Conservation (phyloP, 2,888 invertebrate genomes). For the Tiliacea citrago region DNA sequence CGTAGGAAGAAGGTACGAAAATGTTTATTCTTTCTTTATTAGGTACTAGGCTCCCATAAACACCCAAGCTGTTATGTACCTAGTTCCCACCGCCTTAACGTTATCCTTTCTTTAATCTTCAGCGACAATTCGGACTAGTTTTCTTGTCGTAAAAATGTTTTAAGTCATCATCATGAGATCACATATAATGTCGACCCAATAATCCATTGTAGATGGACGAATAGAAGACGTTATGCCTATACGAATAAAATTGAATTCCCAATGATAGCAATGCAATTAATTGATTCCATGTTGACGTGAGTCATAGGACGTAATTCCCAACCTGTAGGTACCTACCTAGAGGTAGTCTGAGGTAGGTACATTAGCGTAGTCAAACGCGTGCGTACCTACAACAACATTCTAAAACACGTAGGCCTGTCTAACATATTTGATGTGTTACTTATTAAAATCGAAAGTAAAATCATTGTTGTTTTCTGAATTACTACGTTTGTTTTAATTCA, state of each 20-base stretch:
- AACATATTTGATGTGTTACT: not conserved
- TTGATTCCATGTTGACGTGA: constrained; percentile 32
- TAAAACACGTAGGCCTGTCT: not conserved
- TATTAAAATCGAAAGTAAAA: not conserved
- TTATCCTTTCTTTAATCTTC: not conserved
- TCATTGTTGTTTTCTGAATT: too few species aligned
- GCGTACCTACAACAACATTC: not conserved
- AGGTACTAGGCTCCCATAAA: constrained; percentile 15
- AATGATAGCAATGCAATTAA: constrained; percentile 6
- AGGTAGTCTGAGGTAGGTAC: not conserved
- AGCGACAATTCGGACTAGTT: not conserved
- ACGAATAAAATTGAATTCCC: constrained; percentile 27
- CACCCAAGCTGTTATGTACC: not conserved
- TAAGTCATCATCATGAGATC: constrained; percentile 13
- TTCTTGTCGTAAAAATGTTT: constrained; percentile 24
- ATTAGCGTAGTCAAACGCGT: not conserved
- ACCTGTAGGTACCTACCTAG: not conserved
- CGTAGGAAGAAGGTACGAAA: not conserved
- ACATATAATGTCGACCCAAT: constrained; percentile 2
- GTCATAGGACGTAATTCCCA: constrained; percentile 44
- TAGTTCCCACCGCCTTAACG: not conserved
- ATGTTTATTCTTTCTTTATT: not conserved
- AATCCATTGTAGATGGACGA: not conserved
- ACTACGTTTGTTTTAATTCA: too few species aligned
- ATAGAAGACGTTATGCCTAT: not conserved